A percentile compares a stretch with the other conserved stretches of the same genome.
These are phyloP conservation scores for Cyrtodaria siliqua DNA, from an alignment of 2,888 invertebrate genomes.

Conservation along the genomic window DNA sequence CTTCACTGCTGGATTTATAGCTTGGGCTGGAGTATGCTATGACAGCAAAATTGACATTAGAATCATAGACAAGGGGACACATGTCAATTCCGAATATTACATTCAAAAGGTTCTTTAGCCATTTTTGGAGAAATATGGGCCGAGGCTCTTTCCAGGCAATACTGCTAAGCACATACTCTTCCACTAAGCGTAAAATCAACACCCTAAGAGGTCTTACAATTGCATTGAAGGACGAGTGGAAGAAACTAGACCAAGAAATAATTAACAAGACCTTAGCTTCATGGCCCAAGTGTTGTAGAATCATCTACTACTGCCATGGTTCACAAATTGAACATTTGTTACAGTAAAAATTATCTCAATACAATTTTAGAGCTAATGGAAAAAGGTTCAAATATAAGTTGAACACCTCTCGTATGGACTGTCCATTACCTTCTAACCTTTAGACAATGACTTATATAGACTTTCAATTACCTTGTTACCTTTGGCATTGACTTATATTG, in stretches of 20 bases:
- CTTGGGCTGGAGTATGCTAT: slow-evolving; percentile 8
- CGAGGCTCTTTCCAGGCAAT: not conserved
- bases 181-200: not conserved
- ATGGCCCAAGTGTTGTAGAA: not conserved
- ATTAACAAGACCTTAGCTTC: not conserved
- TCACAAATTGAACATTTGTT: not conserved
- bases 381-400: too few relatives aligned
- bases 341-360: too few relatives aligned
- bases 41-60: not conserved
- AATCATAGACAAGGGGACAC: slow-evolving; percentile 11
- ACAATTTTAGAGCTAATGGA: too few relatives aligned
- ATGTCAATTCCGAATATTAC: slow-evolving; percentile 19
- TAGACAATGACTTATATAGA: too few relatives aligned
- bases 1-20: not conserved
- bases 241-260: not conserved
- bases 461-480: too few relatives aligned
- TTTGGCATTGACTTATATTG: too few relatives aligned
- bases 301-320: not conserved
- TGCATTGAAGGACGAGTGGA: not conserved
- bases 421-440: too few relatives aligned
- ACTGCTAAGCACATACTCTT: not conserved
- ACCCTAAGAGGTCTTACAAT: not conserved
- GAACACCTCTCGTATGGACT: too few relatives aligned
- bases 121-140: slow-evolving; percentile 5
- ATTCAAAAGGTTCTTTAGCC: slow-evolving; percentile 10